phyloP scores from a whole-genome alignment of 2,797 vertebrate genomes.

The Mormyrops attenuatus region DNA sequence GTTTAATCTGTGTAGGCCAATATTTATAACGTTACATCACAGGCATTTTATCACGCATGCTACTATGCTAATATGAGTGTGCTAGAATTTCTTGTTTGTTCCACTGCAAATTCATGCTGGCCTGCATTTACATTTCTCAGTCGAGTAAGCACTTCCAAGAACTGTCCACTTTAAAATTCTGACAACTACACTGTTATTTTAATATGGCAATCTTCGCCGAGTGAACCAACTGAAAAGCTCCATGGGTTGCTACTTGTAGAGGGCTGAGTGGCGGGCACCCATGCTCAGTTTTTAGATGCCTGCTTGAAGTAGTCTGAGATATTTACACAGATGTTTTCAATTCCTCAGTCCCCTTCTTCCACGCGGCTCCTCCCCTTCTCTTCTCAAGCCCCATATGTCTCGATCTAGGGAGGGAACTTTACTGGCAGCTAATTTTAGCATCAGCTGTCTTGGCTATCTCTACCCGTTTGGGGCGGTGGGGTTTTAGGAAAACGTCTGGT shows the following conservation, averaged over 20 bases:
- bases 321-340: slow-evolving; percentile 28
- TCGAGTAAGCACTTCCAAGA: not conserved
- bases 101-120: not conserved
- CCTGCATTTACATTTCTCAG: not conserved
- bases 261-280: not conserved
- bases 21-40: slow-evolving; percentile 1
- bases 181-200: not conserved
- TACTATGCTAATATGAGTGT: not conserved
- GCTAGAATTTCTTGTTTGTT: not conserved
- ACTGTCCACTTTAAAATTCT: not conserved
- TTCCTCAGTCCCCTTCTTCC: slow-evolving; percentile 19
- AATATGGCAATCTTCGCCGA: not conserved
- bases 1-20: not conserved
- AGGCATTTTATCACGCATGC: not conserved
- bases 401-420: slow-evolving; percentile 21
- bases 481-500: slow-evolving; percentile 23
- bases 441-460: slow-evolving; percentile 38
- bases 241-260: not conserved
- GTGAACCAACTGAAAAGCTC: not conserved
- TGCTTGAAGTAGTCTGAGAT: slow-evolving; percentile 6
- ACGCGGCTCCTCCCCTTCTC: slow-evolving; percentile 1
- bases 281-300: not conserved
- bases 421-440: slow-evolving; percentile 40
- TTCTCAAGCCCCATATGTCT: slow-evolving; percentile 18
- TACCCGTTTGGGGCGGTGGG: slow-evolving; percentile 34